phyloP scores from a whole-genome alignment of 2,113 vertebrate species.

The Sander lucioperca region DNA sequence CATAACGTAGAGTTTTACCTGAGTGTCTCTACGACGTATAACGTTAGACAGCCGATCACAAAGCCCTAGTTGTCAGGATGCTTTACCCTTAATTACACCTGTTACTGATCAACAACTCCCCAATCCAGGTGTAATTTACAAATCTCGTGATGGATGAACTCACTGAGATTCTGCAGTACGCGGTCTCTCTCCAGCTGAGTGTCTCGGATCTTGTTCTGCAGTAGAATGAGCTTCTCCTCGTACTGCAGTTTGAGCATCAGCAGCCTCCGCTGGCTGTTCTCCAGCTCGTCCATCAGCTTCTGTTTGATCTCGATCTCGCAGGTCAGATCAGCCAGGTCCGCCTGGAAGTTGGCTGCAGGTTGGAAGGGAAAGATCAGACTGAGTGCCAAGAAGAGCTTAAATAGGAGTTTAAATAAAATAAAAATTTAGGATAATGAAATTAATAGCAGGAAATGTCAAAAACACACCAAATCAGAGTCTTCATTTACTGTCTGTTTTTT shows the following conservation, averaged over 20 bases:
- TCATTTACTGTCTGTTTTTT: background rate
- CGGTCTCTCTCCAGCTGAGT: constrained; percentile 96
- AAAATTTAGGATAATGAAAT: background rate
- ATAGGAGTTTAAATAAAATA: background rate
- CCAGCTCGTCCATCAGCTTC: constrained; percentile 96
- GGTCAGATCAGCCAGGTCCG: constrained; percentile 93
- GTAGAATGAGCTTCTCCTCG: constrained; percentile 95
- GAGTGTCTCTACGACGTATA: no score
- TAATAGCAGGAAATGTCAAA: background rate
- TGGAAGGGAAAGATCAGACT: background rate
- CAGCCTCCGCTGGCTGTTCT: constrained; percentile 95
- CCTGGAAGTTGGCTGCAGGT: constrained; percentile 90
- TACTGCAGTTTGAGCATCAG: constrained; percentile 97
- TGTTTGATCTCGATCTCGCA: constrained; percentile 99
- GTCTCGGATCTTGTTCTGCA: constrained; percentile 98
- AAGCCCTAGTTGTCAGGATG: background rate
- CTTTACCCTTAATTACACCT: background rate
- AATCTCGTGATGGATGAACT: constrained; percentile 41
- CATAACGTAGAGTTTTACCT: no score
- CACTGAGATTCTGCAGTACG: constrained; percentile 97
- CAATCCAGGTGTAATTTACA: background rate
- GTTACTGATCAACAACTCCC: background rate
- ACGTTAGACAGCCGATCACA: no score
- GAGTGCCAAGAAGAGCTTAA: background rate
- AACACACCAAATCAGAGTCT: background rate